Evolutionary conservation across 2,797 vertebrate species (phyloP).

Genomic region (Alosa sapidissima): DNA sequence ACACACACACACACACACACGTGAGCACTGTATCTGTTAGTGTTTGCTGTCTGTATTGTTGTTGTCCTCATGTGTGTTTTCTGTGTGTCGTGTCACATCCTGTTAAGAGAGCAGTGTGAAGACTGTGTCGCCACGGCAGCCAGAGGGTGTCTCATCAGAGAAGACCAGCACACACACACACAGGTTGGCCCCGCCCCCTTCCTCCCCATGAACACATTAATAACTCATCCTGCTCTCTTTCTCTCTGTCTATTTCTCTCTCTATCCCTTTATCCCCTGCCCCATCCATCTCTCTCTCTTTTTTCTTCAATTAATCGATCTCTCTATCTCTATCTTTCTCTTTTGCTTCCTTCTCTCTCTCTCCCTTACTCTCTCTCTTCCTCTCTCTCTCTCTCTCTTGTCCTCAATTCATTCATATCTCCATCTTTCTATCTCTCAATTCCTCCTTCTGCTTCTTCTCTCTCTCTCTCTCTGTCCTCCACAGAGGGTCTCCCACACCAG

Average conservation of each 20-base stretch:
- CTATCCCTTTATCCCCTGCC: too few species aligned
- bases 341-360: too few species aligned
- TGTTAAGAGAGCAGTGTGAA: not conserved
- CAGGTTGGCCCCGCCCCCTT: not conserved
- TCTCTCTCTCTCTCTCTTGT: not conserved
- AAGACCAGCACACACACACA: not conserved
- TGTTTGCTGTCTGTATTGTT: not conserved
- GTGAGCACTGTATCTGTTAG: not conserved
- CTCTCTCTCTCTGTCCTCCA: not conserved
- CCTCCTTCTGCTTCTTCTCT: not conserved
- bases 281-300: not conserved
- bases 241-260: not conserved
- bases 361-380: not conserved
- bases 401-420: not conserved
- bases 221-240: too few species aligned
- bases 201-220: not conserved
- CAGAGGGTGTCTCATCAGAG: not conserved
- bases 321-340: not conserved
- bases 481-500: not conserved
- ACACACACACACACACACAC: not conserved
- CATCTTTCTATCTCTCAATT: not conserved
- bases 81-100: not conserved
- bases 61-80: not conserved
- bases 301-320: not conserved
- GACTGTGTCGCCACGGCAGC: not conserved